These are phyloP conservation scores for Gallinago jamesoni DNA, from an alignment of 2,113 vertebrate species.

Conservation along the genomic window DNA sequence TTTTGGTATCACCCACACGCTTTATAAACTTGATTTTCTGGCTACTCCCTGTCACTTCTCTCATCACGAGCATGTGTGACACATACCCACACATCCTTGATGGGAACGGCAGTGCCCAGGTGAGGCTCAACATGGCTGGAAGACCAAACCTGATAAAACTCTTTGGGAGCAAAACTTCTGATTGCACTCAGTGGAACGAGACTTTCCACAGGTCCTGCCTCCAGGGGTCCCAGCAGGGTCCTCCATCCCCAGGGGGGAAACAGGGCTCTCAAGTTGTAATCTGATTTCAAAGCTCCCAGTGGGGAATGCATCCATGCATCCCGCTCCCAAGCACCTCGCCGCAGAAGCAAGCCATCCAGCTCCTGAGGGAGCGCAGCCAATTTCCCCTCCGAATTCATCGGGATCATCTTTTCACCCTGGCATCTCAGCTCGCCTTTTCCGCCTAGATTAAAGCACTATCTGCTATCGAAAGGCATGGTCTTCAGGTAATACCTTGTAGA, in stretches of 20 bases:
- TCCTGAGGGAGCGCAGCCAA: not conserved
- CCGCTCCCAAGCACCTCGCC: accelerated
- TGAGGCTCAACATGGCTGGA: not conserved
- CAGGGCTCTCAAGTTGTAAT: not conserved
- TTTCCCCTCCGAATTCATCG: not conserved
- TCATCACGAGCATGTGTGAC: not conserved
- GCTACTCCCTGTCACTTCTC: not conserved
- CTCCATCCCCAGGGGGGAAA: not conserved
- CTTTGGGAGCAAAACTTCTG: not conserved
- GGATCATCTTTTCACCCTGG: constrained; percentile 32
- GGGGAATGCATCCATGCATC: not conserved
- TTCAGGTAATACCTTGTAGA: constrained; percentile 47
- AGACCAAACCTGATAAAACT: not conserved
- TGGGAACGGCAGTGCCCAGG: not conserved
- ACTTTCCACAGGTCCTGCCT: not conserved
- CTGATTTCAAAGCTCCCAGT: not conserved
- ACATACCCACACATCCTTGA: accelerated
- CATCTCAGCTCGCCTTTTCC: not conserved
- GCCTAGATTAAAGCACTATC: not conserved
- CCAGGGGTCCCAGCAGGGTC: not conserved
- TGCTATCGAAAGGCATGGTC: not conserved
- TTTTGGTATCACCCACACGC: not conserved
- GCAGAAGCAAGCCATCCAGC: not conserved
- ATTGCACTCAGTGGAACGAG: not conserved
- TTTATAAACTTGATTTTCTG: not conserved